Evolutionary conservation across 2,797 vertebrate species (phyloP).

Genomic region (Pseudomugil tenellus): DNA sequence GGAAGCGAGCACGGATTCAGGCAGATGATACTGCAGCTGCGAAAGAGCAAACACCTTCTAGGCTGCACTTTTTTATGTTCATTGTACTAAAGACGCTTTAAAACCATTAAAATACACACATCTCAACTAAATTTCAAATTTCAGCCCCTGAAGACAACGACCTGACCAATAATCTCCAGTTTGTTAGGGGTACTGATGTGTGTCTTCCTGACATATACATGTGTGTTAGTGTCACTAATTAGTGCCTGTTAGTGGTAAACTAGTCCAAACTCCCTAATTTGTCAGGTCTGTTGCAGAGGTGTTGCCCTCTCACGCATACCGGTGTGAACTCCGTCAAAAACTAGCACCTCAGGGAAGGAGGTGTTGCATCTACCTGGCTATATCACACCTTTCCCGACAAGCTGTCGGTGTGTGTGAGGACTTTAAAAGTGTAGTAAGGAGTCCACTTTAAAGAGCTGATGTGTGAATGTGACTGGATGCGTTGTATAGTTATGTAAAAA

Average conservation of each 20-base stretch:
- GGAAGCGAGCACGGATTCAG: constrained; percentile 59
- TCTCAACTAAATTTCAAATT: constrained; percentile 28
- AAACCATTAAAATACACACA: constrained; percentile 6
- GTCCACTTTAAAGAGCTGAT: constrained; percentile 9
- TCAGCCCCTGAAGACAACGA: constrained; percentile 15
- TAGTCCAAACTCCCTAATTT: constrained; percentile 77
- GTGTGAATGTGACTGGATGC: constrained; percentile 42
- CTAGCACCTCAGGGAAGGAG: constrained; percentile 55
- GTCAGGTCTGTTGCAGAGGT: constrained; percentile 81
- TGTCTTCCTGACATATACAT: constrained; percentile 21
- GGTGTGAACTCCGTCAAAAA: constrained; percentile 50
- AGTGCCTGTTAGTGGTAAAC: constrained; percentile 76
- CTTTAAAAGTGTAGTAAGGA: neutral
- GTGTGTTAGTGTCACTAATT: constrained; percentile 76
- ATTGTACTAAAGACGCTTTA: constrained; percentile 36
- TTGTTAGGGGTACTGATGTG: constrained; percentile 33
- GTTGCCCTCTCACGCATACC: constrained; percentile 76
- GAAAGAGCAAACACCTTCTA: constrained; percentile 34
- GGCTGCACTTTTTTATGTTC: constrained; percentile 15
- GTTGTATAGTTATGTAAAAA: constrained; percentile 46
- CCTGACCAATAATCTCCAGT: constrained; percentile 48
- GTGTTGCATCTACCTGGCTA: constrained; percentile 73
- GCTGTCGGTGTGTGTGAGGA: constrained; percentile 43
- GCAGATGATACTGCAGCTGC: constrained; percentile 23
- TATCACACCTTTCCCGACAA: constrained; percentile 55